Evolutionary conservation across 2,797 vertebrate species (phyloP), one percentile per base, ranked within the genome.

Genomic region (Poecilia gillii): DNA sequence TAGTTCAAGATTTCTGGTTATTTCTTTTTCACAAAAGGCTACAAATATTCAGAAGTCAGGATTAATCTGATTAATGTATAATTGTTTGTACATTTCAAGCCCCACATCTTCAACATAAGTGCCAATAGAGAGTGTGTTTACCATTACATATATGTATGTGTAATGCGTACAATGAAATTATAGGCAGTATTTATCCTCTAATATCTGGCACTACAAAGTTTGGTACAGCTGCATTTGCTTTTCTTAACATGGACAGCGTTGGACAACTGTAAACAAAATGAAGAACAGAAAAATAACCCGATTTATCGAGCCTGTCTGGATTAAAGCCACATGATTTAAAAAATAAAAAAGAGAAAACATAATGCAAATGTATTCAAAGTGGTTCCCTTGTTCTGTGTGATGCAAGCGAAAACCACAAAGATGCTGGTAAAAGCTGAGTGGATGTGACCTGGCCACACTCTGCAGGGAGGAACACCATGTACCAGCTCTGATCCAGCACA

Each of bases 361-460:
- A 36, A 77, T 73, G 36, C 51, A 83, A 53, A 77, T 83, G 53
- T 76, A 89, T 89, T 83, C 81, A 87, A 73, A 87, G 74, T 73
- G 71, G 12, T 76, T 68, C 75, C 51, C 74, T 77, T 82, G 79
- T 75, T 68, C 41, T 72, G 55, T 55, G 72, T 11, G 46, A 77
- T 6, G 46, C 68, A 46, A 71, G 75, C 77, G 66, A 81, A 55
- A 83, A 78, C 74, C 84, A 75, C 79, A 77, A 72, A 70, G 77
- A 78, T 78, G 70, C 85, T 78, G 75, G 55, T 85, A 77, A 84
- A 70, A 73, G 78, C 68, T 1, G 25, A 74, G 73, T 68, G 55
- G 64, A 85, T 51, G 79, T 77, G 78, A 81, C 74, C 78, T 76
- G 80, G 14, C 74, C 75, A 53, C 36, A 31, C 75, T 62, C 77